A percentile compares a stretch with the other conserved stretches of the same genome.
phyloP scores from a whole-genome alignment of 2,797 vertebrate species.

The Buphagus erythrorhynchus region DNA sequence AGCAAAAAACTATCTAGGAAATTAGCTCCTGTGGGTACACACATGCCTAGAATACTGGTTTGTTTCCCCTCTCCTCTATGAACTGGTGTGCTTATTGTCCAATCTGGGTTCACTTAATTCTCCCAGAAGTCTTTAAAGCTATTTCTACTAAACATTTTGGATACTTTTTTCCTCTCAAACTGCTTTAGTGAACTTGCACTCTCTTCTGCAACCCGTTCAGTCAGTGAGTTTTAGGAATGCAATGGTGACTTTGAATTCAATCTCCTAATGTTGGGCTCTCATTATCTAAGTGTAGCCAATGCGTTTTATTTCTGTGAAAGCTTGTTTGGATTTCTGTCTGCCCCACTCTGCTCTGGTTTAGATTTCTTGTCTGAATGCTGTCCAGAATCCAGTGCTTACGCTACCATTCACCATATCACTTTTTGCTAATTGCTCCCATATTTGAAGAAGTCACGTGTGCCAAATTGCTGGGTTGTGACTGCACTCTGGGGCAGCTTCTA shows the following conservation, averaged over 20 bases:
- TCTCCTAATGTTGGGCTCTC: slow-evolving; percentile 29
- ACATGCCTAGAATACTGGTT: background rate
- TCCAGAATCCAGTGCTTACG: slow-evolving; percentile 40
- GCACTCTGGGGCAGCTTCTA: slow-evolving; percentile 11
- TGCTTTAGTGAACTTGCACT: background rate
- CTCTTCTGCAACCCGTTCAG: background rate
- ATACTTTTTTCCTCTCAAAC: background rate
- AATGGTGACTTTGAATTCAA: background rate
- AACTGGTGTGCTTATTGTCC: background rate
- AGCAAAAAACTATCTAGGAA: background rate
- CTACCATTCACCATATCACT: slow-evolving; percentile 56
- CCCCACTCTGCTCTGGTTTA: slow-evolving; percentile 42
- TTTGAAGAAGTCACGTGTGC: slow-evolving; percentile 40
- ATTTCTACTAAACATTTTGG: background rate
- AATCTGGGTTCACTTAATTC: background rate
- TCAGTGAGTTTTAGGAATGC: background rate
- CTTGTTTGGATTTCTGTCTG: slow-evolving; percentile 49
- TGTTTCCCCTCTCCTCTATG: background rate
- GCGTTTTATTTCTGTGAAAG: slow-evolving; percentile 43
- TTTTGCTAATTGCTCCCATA: slow-evolving; percentile 70
- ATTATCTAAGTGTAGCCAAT: background rate
- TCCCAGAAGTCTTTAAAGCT: background rate
- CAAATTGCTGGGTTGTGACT: slow-evolving; percentile 45
- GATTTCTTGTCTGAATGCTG: slow-evolving; percentile 40
- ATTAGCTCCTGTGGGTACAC: background rate